Evolutionary conservation across 2,888 invertebrate species (phyloP).

Genomic region (Molorchus minor): DNA sequence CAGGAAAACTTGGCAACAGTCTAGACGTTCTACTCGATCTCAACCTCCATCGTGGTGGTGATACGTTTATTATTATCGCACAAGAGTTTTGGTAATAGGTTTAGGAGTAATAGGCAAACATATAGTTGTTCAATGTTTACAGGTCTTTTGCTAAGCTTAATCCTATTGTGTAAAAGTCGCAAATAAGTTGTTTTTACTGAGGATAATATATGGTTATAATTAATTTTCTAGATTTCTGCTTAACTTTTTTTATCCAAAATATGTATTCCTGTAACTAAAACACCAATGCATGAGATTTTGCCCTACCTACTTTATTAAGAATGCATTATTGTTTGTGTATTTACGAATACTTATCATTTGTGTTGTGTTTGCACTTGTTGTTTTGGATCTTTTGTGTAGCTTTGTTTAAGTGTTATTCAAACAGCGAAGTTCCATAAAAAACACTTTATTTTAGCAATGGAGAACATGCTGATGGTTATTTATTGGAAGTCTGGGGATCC

Average conservation of each 20-base stretch:
- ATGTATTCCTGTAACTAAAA: no score
- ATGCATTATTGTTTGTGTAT: slow-evolving; percentile 4
- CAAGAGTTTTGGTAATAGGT: not conserved
- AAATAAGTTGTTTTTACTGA: no score
- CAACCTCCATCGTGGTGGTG: not conserved
- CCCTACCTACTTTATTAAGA: no score
- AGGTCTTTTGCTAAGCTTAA: no score
- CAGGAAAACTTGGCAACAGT: no score
- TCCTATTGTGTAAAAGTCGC: no score
- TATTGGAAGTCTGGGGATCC: no score
- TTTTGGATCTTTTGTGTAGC: slow-evolving; percentile 14
- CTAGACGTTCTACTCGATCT: not conserved
- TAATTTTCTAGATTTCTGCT: no score
- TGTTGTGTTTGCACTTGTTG: slow-evolving; percentile 1
- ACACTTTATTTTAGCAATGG: slow-evolving; percentile 17
- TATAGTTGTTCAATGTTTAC: not conserved
- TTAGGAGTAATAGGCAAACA: not conserved
- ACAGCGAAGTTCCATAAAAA: slow-evolving; percentile 6
- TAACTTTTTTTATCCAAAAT: no score
- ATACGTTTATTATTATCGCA: not conserved
- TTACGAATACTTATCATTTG: not conserved
- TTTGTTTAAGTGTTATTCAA: not conserved
- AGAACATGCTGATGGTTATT: no score
- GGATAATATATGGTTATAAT: no score
- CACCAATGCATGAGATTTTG: no score